Base-by-base conservation (phyloP, 2,888 invertebrate genomes). In the Leptinotarsa haldemani region DNA sequence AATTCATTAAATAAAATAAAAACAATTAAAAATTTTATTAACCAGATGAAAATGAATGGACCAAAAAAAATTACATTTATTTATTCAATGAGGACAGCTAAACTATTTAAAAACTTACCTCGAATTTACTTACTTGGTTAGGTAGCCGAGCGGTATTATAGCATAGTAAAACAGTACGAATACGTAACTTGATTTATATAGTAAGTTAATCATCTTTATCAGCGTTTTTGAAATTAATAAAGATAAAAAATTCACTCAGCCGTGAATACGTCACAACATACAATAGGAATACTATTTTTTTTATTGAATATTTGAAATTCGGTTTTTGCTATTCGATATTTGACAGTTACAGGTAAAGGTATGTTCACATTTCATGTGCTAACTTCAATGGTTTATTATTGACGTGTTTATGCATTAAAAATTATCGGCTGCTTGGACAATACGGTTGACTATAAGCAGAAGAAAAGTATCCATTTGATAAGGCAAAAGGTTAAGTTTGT, bases 91-190 rank as follows among this genome's bases (percentile, higher is more conserved):
- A 30, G 40, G n/a, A 61, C 25, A 61, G 22, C 15, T 56, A 15
- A 25, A 56, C 22, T 22, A 56, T 56, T 56, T 61, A 30, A 61
- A 74, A 75, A 81, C 80, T 82, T 78, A 81, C 82, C 78, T 79
- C 84, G 53, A 74, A 65, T 73, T 52, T 74, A 86, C 86, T 86
- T 87, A 88, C 87, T 87, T 87, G 79, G 86, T 84, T 77, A 88
- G 80, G 80, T 85, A 86, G 78, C 84, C 84, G 18, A 85, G 79
- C 68, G 87, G 87, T 77, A 87, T 84, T 78, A 87, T 83, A 75
- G 84, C 87, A 85, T 87, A 88, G 80, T 87, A 88, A 71, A 86
- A 79, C 74, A 84, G 81, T 53, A 82, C 84, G 76, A 86, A 83
- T 70, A 84, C 82, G 82, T 86, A 87, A 80, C 86, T 82, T 74